A percentile compares a stretch with the other conserved stretches of the same genome.
Conservation (phyloP, 1,140 invertebrate genomes). For the Batillaria attramentaria region DNA sequence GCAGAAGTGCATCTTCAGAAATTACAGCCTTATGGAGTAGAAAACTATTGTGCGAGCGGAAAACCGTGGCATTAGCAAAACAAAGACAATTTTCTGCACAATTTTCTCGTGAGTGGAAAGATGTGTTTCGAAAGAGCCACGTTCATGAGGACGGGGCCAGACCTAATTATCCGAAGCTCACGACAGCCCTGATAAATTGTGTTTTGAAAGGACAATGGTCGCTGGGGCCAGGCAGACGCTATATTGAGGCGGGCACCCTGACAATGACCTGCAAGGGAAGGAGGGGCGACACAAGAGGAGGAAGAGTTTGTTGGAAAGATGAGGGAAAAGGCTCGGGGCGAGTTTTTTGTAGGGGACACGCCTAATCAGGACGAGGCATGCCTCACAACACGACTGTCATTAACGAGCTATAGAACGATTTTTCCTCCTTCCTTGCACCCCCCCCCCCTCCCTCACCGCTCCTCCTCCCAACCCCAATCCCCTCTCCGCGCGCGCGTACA, state of each 20-base stretch:
- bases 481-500: not conserved
- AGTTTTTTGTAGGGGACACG: too few relatives aligned
- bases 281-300: not conserved
- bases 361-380: too few relatives aligned
- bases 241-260: not conserved
- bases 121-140: not conserved
- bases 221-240: not conserved
- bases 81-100: constrained; percentile 16
- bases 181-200: not conserved
- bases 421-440: not conserved
- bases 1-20: not conserved
- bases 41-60: not conserved
- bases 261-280: not conserved
- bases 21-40: not conserved
- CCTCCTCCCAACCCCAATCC: too few relatives aligned
- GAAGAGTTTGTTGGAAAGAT: constrained; percentile 9
- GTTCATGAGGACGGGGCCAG: not conserved
- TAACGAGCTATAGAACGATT: too few relatives aligned
- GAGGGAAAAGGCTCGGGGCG: not conserved
- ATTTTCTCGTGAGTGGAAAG: not conserved
- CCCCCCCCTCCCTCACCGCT: not conserved
- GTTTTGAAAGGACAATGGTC: constrained; percentile 3
- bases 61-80: not conserved
- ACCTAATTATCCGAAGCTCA: not conserved
- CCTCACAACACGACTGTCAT: too few relatives aligned